Conservation (phyloP, 2,888 invertebrate genomes). For the Oxystoma pomonae region DNA sequence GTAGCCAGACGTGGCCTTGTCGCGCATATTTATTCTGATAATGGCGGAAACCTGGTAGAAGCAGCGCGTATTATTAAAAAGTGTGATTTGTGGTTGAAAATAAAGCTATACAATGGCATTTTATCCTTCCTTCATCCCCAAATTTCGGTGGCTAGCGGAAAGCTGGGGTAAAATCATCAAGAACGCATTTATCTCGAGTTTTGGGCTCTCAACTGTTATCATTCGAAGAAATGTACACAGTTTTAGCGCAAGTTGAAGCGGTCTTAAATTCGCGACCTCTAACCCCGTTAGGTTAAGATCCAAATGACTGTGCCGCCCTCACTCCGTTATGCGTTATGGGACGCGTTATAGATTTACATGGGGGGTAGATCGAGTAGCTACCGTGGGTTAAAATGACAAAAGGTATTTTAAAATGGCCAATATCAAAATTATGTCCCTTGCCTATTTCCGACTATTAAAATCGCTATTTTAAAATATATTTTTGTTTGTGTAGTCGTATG, state of each 20-base stretch:
- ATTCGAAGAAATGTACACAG: background rate
- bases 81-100: background rate
- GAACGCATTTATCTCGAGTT: background rate
- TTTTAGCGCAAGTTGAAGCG: background rate
- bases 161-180: background rate
- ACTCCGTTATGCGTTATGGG: background rate
- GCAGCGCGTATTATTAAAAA: background rate
- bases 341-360: background rate
- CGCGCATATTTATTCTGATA: background rate
- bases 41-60: background rate
- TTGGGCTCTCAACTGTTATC: background rate
- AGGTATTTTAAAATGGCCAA: background rate
- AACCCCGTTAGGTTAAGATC: background rate
- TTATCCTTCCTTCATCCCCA: background rate
- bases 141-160: background rate
- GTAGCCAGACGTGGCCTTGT: background rate
- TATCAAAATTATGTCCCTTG: background rate
- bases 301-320: background rate
- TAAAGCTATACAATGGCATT: background rate
- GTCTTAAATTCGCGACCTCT: background rate
- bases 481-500: background rate
- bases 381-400: background rate
- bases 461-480: background rate
- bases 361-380: background rate
- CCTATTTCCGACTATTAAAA: background rate